Base-by-base conservation (phyloP, 2,888 invertebrate genomes). In the Napeogenes sylphis region DNA sequence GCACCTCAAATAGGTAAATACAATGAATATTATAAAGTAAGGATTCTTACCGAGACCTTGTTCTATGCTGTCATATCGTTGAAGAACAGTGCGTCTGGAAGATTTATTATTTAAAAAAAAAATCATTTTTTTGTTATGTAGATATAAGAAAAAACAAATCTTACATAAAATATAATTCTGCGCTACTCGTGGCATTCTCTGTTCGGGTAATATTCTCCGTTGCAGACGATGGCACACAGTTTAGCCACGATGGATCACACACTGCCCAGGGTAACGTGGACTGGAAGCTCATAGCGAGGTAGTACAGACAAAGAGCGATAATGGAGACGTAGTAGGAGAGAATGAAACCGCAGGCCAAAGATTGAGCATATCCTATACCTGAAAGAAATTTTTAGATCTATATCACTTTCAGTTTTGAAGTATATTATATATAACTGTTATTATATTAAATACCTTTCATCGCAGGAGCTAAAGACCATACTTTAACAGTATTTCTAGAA, bases 291-390 rank as follows among this genome's bases (percentile, higher is more conserved):
- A 94, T 92, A 13, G 92, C 81, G 71, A 96, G 85, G 81, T 96
- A 96, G 80, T 93, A 95, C 2, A 96, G 78, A 2, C 95, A 94
- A 35, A 96, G 79, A 0, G 94, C 94, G 84, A 96, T 93, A 58
- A 96, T 85, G 0, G 94, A 93, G 62, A 94, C 94, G 78, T 96
- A 96, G 80, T 96, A 96, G 0, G 95, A 93, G 1, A 94, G 91
- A 0, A 96, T 93, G 69, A 92, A 93, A 45, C 89, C 79, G 5
- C 93, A 92, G 0, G 92, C 93, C 0, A 94, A 77, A 3, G 93
- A 90, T 75, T 94, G 94, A 0, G 94, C 94, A 75, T 93, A 93
- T 5, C 94, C 95, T n/a, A 94, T 92, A 63, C 95, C 94, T 94
- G 74, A 57, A 77, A 77, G 62, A 33, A 61, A 47, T 30, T 10